Base-by-base conservation (phyloP, 2,113 vertebrate species). In the Planiliza haematocheilus region DNA sequence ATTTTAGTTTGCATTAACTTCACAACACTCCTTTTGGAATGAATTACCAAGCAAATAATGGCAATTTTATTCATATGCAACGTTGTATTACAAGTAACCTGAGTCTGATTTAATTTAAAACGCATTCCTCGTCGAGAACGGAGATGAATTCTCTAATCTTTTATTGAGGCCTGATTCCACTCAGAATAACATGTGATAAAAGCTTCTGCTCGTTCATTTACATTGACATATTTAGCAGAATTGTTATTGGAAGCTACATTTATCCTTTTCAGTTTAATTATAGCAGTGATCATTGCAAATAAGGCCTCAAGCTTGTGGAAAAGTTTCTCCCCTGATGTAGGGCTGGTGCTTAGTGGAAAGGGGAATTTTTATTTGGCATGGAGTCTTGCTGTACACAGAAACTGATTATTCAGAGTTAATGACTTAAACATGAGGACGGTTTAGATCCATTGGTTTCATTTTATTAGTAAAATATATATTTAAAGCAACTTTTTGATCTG, bases 381-480 rank as follows among this genome's bases (percentile, higher is more conserved):
- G 52, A 36, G 56, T 76, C 70, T 70, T 45, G 30, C 77, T 77
- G 70, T 71, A 69, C 76, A 81, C 75, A 86, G 64, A 78, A 34
- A 62, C 69, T 84, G 72, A 89, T 92, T 89, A 82, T 89, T 88
- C 82, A 17, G 70, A 73, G 74, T 72, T 80, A 82, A 88, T 92
- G 85, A 92, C 88, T 93, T 88, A 92, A 90, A 91, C 88, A 92
- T 91, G 86, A 92, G 82, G 67, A 64, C 7, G 63, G 70, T 90
- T 92, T 86, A 90, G 57, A 86, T 85, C 84, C 73, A 82, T 83
- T 88, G 89, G 88, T 91, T 91, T 56, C 56, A 61, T 77, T 89
- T 93, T 91, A 91, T 89, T 88, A 82, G 86, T 79, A 84, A 90
- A 93, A 92, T 91, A 89, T 88, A 89, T 88, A 87, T 89, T 90